phyloP scores from a whole-genome alignment of 2,888 invertebrate genomes.

The Teleiodes luculella region DNA sequence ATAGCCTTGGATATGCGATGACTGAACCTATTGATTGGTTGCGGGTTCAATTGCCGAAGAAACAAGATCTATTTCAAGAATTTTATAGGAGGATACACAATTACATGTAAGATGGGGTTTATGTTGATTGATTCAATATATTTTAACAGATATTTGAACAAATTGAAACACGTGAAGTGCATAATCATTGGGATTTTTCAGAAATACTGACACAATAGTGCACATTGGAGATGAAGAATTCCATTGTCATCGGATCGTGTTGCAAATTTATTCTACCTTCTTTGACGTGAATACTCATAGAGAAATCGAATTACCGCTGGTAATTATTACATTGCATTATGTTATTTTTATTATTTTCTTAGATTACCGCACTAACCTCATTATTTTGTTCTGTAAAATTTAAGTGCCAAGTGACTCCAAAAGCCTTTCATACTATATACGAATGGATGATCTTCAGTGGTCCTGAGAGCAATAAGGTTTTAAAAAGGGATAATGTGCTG shows the following conservation, averaged over 20 bases:
- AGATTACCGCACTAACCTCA: no score
- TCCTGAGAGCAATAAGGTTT: constrained; percentile 80
- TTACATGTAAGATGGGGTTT: constrained; percentile 79
- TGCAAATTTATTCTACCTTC: constrained; percentile 83
- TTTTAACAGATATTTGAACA: no score
- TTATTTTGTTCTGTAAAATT: constrained; percentile 1
- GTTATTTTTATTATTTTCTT: no score
- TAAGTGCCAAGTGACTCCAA: constrained; percentile 65
- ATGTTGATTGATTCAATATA: no score
- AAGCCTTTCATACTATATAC: constrained; percentile 85
- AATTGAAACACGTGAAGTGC: no score
- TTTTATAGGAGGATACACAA: constrained; percentile 82
- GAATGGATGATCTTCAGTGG: constrained; percentile 88
- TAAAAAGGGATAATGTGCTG: constrained; percentile 84
- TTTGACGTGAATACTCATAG: constrained; percentile 72
- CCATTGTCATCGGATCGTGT: constrained; percentile 82
- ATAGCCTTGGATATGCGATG: constrained; percentile 77
- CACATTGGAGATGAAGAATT: constrained; percentile 82
- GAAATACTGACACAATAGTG: constrained; percentile 83
- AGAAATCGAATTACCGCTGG: constrained; percentile 57
- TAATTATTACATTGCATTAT: constrained; percentile 24
- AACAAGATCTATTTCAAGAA: constrained; percentile 82
- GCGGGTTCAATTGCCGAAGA: constrained; percentile 80
- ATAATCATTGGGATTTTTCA: constrained; percentile 39
- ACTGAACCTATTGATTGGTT: constrained; percentile 81